These are phyloP conservation scores for Rousettus leschenaultii DNA, from an alignment of 2,113 vertebrate species.

Conservation along the genomic window DNA sequence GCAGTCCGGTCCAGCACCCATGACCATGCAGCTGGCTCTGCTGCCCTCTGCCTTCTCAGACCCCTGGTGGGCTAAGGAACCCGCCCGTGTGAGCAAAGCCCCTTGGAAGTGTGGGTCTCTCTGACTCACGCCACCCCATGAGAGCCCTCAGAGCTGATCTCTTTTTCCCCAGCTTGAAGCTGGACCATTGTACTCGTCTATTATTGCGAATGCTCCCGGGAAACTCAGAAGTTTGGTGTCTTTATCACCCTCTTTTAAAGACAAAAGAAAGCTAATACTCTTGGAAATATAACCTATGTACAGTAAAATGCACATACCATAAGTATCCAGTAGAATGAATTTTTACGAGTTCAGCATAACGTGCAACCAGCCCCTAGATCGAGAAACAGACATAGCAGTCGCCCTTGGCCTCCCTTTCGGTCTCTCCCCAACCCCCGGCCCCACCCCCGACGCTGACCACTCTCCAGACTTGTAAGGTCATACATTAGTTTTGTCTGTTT, in stretches of 20 bases:
- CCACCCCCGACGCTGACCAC: too few species aligned
- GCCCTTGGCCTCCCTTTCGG: background rate
- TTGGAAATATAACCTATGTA: background rate
- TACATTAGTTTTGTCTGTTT: background rate
- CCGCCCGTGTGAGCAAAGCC: background rate
- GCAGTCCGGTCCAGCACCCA: background rate
- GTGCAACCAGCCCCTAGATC: background rate
- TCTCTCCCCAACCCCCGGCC: background rate
- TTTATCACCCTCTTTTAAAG: background rate
- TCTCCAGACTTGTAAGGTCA: background rate
- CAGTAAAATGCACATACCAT: background rate
- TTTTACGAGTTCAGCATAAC: background rate
- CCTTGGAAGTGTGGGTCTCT: background rate
- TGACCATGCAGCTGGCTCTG: background rate
- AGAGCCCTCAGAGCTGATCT: background rate
- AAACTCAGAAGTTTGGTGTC: background rate
- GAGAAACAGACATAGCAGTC: background rate
- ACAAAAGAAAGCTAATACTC: background rate
- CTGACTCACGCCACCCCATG: too few species aligned
- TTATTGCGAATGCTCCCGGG: background rate
- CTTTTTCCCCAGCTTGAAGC: background rate
- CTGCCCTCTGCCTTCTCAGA: background rate
- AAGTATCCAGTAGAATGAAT: background rate
- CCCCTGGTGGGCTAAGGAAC: too few species aligned
- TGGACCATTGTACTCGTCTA: background rate